Conservation (phyloP, 2,113 vertebrate species). For the Theristicus caerulescens region DNA sequence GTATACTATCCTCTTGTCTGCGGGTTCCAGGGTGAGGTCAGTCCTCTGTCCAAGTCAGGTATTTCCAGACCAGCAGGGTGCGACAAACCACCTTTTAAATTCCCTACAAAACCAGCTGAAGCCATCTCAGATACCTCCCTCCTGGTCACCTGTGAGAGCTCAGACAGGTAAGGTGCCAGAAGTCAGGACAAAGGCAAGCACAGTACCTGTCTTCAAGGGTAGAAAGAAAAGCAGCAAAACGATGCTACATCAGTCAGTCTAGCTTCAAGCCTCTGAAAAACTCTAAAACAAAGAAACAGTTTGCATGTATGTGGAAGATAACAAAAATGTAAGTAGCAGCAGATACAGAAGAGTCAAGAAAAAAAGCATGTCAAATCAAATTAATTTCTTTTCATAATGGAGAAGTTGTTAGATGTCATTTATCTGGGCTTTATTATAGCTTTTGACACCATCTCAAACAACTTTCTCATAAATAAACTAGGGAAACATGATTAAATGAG, state of each 20-base stretch:
- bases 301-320: neutral
- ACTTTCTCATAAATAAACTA: constrained; percentile 36
- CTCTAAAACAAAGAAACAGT: neutral
- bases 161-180: neutral
- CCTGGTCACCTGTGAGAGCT: neutral
- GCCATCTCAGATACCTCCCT: neutral
- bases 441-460: constrained; percentile 6
- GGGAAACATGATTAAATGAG: constrained; percentile 35
- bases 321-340: neutral
- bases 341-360: neutral
- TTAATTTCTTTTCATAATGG: constrained; percentile 11
- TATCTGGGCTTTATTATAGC: constrained; percentile 1
- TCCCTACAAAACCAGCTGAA: neutral
- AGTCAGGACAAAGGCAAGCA: neutral
- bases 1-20: neutral
- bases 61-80: neutral
- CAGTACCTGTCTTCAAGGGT: neutral
- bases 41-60: neutral
- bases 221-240: neutral
- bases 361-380: neutral
- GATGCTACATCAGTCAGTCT: neutral
- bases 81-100: neutral
- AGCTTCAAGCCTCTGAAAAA: neutral
- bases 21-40: neutral
- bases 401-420: constrained; percentile 14